A percentile compares a stretch with the other conserved stretches of the same genome.
phyloP scores from a whole-genome alignment of 1,140 invertebrate species.

The Venustaconcha ellipsiformis region DNA sequence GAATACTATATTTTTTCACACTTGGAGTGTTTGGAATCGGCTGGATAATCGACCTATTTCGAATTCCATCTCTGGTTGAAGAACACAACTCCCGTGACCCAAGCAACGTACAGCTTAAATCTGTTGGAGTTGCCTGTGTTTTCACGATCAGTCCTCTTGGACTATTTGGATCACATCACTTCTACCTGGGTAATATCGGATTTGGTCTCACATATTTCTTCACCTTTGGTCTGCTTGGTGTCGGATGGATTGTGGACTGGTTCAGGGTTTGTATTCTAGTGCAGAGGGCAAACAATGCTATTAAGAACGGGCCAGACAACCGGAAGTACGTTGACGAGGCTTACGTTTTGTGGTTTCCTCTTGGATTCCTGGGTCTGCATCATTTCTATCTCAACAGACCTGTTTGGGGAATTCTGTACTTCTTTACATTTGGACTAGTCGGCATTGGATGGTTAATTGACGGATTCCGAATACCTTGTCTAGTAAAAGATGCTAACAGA shows the following conservation, averaged over 20 bases:
- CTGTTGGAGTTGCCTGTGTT: constrained; percentile 17
- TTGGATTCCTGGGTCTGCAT: constrained; percentile 16
- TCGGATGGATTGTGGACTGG: constrained; percentile 32
- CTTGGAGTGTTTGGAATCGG: constrained; percentile 53
- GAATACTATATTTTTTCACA: constrained; percentile 47
- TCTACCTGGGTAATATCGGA: constrained; percentile 28
- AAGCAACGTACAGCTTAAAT: not conserved
- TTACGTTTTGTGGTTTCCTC: constrained; percentile 33
- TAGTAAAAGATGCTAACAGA: constrained; percentile 18
- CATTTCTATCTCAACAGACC: constrained; percentile 51
- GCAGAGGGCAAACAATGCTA: constrained; percentile 19
- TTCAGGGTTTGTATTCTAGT: constrained; percentile 29
- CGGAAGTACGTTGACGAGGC: constrained; percentile 36
- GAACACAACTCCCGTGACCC: constrained; percentile 28
- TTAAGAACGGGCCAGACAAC: constrained; percentile 22
- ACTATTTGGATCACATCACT: constrained; percentile 33
- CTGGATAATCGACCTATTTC: constrained; percentile 50
- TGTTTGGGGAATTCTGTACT: constrained; percentile 51
- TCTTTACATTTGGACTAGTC: constrained; percentile 50
- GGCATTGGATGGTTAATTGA: constrained; percentile 59
- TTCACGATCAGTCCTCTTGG: constrained; percentile 30
- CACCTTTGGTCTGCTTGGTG: constrained; percentile 31
- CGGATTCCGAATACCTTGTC: constrained; percentile 33
- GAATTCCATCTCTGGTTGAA: constrained; percentile 44
- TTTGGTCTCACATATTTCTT: constrained; percentile 24